phyloP scores from a whole-genome alignment of 2,888 invertebrate genomes.

The Oeneis ivallda region DNA sequence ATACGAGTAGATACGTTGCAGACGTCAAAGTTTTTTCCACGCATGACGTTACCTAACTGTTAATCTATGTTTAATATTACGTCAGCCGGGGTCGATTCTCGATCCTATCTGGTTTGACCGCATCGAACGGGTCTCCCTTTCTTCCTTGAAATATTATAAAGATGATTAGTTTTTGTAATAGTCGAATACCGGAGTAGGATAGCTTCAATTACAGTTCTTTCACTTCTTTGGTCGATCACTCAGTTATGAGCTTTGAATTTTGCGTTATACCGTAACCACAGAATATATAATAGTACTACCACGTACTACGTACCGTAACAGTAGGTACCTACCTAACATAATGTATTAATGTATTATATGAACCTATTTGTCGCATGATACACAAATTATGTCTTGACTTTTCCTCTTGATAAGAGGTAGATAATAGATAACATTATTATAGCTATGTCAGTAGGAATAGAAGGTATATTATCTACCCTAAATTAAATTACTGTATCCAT shows the following conservation, averaged over 20 bases:
- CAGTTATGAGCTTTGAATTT: not conserved
- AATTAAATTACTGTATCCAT: too few relatives aligned
- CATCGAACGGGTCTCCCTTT: not conserved
- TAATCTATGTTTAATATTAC: not conserved
- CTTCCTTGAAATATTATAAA: conserved; percentile 11
- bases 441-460: too few relatives aligned
- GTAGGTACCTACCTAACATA: not conserved
- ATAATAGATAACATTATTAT: too few relatives aligned
- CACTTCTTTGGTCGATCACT: not conserved
- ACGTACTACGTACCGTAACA: too few relatives aligned
- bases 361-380: too few relatives aligned
- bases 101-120: not conserved
- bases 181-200: not conserved
- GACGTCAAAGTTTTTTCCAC: too few relatives aligned
- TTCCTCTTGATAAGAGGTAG: too few relatives aligned
- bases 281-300: too few relatives aligned
- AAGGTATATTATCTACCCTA: too few relatives aligned
- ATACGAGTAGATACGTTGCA: too few relatives aligned
- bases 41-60: not conserved
- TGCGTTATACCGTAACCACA: not conserved
- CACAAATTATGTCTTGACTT: too few relatives aligned
- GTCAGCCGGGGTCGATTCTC: not conserved
- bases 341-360: too few relatives aligned
- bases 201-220: not conserved
- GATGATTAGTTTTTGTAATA: not conserved